Evolutionary conservation across 2,888 invertebrate species (phyloP), one percentile per base, ranked within the genome.

Genomic region (Dolichopus griseipennis): DNA sequence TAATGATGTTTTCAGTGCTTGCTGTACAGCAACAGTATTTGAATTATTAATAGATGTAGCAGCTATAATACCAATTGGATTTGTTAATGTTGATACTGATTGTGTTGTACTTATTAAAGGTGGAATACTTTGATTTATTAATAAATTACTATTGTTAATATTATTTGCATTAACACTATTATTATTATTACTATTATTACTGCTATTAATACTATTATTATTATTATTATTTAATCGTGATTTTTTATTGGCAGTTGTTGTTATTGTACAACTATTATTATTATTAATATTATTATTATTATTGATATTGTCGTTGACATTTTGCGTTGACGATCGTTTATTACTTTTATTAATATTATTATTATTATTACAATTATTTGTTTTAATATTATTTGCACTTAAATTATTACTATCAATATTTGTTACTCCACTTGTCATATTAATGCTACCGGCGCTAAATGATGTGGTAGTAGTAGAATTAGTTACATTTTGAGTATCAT

Each of bases 1-100:
- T 74, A 68, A 77, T 75, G 69, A 76, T 77, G 63, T 70, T 72
- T 66, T 70, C 68, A 67, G 69, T 66, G 65, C 69, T 65, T 70
- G 71, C n/a, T 15, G 37, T 65, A 20, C 10, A 33, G 7, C 21
- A 20, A 21, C 7, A 21, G 37, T 41, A 18, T 63, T 64, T 43
- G 63, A 65, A 18, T 69, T 66, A 64, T 61, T 69, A n/a, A 66
- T 65, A 8, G 63, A 8, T 22, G 66, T 66, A 61, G 70, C 64
- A 37, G 70, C 61, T 52, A 20, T 61, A 27, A 69, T 69, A 34
- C 70, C 61, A 8, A 69, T 62, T 7, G 72, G 43, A 41, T 41
- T 41, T 41, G 15, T n/a, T 20, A 62, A 65, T 52, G 72, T 65
- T 34, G 70, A 41, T 67, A 69, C 67, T 68, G 34, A 65, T 66